Evolutionary conservation across 2,888 invertebrate genomes (phyloP), one percentile per base, ranked within the genome.

Genomic region (Pseudolycoriella hygida): DNA sequence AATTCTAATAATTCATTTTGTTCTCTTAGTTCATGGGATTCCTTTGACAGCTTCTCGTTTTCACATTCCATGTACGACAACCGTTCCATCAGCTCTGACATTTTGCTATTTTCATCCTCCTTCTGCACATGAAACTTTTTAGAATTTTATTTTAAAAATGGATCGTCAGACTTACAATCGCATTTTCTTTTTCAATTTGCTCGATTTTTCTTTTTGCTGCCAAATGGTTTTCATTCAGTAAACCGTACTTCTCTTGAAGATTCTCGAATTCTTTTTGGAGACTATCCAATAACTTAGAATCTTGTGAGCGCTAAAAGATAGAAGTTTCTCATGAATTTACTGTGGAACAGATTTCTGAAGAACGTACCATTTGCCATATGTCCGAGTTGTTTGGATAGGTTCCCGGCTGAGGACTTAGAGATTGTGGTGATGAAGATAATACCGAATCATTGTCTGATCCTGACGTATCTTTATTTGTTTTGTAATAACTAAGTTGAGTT

Each of bases 1-100:
- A 84, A 84, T 68, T 84, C 84, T 59, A 83, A 71, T 52, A 84
- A 70, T 63, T 84, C 84, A 61, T 82, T 80, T 60, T 83, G 83
- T 60, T 84, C 84, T 53, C 78, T 72, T 55, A 81, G 70, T 63
- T 84, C 83, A 52, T 77, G 72, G 51, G 79, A 67, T 59, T 83
- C 80, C 55, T 76, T 73, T 55, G 72, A 63, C 37, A 81, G 69
- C 50, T 71, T 67, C 57, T 73, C 65, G 60, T 76, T 70, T 42
- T 66, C 63, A 30, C 67, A 66, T 52, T 70, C 69, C 44, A 69
- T 56, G 43, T 62, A 62, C 44, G 64, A 64, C 32, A 71, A 60
- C 47, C 68, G 56, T 31, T 60, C 57, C 50, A 17, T 12, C 30
- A 44, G 39, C n/a, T 39, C 40, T 25, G 34, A 20, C 18, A 18